Percentiles rank a stretch among this genome's conserved stretches.
These are phyloP conservation scores for Labia minor DNA, from an alignment of 2,888 invertebrate species.

Conservation along the genomic window DNA sequence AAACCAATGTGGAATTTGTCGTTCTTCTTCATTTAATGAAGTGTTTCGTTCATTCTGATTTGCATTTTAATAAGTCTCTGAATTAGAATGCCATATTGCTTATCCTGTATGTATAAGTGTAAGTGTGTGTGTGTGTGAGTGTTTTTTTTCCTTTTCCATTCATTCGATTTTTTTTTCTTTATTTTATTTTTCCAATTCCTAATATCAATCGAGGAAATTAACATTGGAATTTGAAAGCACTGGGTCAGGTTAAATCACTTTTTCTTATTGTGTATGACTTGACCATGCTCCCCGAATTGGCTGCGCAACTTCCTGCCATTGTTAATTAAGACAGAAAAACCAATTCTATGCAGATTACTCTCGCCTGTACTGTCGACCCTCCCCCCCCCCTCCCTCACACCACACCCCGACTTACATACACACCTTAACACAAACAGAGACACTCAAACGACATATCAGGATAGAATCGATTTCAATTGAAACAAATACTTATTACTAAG, in stretches of 20 bases:
- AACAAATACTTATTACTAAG: too few relatives aligned
- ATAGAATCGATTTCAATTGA: too few relatives aligned
- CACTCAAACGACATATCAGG: too few relatives aligned
- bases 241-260: neutral
- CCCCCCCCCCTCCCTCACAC: too few relatives aligned
- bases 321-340: neutral
- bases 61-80: neutral
- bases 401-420: too few relatives aligned
- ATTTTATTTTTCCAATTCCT: too few relatives aligned
- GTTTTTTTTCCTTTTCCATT: neutral
- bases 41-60: neutral
- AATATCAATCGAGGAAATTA: slow-evolving; percentile 13
- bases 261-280: neutral
- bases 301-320: slow-evolving; percentile 13
- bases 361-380: too few relatives aligned
- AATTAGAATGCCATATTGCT: neutral
- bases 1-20: too few relatives aligned
- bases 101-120: too few relatives aligned
- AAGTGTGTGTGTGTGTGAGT: too few relatives aligned
- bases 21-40: neutral
- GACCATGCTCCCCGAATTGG: slow-evolving; percentile 3
- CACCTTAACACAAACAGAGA: too few relatives aligned
- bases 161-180: neutral
- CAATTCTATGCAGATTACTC: neutral
- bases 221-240: slow-evolving; percentile 7